A percentile compares a stretch with the other conserved stretches of the same genome.
Conservation (phyloP, 2,113 vertebrate species). For the Anhinga rufa region DNA sequence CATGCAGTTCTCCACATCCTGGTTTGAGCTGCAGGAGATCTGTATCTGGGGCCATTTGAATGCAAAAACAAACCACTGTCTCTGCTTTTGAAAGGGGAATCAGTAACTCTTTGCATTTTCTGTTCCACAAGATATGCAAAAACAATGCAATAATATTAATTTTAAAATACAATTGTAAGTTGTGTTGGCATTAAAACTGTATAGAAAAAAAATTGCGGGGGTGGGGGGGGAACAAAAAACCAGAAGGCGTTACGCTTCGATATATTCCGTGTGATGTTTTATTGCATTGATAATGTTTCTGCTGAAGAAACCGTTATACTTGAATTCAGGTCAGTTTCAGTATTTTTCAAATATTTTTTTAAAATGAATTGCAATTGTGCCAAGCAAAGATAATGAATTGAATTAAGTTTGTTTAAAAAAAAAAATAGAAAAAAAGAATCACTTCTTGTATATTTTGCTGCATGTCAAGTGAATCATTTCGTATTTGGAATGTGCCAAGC, state of each 20-base stretch:
- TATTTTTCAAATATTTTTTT: constrained; percentile 89
- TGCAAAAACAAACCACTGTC: constrained; percentile 75
- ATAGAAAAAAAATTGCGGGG: constrained; percentile 61
- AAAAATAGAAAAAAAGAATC: constrained; percentile 53
- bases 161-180: constrained; percentile 77
- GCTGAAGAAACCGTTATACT: constrained; percentile 92
- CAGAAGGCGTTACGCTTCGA: constrained; percentile 72
- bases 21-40: constrained; percentile 46
- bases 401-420: constrained; percentile 78
- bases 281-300: constrained; percentile 87
- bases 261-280: constrained; percentile 83
- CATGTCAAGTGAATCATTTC: constrained; percentile 88
- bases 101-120: constrained; percentile 80
- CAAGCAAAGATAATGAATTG: constrained; percentile 76
- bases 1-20: constrained; percentile 39
- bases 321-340: constrained; percentile 95
- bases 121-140: constrained; percentile 99
- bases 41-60: constrained; percentile 63
- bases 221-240: neutral
- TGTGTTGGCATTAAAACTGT: constrained; percentile 82
- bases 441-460: constrained; percentile 84
- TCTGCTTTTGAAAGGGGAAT: constrained; percentile 77
- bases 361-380: constrained; percentile 82
- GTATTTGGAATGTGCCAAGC: constrained; percentile 82
- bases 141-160: constrained; percentile 98